These are phyloP conservation scores for Trissoscelio sp. DNA, from an alignment of 2,888 invertebrate genomes.

Conservation along the genomic window DNA sequence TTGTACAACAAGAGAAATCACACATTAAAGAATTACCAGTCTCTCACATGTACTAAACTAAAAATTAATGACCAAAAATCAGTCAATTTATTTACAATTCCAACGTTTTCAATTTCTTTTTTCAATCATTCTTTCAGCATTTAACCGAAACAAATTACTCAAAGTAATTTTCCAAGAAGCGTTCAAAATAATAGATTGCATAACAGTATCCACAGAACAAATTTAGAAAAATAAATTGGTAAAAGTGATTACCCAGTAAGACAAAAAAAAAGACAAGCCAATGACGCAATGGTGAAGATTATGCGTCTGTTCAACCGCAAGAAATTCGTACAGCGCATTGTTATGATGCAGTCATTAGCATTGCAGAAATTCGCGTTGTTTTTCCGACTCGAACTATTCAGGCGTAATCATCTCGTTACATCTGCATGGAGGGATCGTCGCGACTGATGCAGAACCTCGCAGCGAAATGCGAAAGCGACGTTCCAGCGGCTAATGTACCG, in stretches of 20 bases:
- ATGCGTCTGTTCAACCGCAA: constrained; percentile 37
- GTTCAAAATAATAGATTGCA: constrained; percentile 8
- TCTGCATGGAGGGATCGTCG: constrained; percentile 28
- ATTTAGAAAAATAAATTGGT: constrained; percentile 22
- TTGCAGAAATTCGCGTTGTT: constrained; percentile 19
- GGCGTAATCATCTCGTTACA: constrained; percentile 46
- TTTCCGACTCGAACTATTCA: constrained; percentile 40
- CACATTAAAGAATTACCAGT: no score
- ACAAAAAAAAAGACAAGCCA: not conserved
- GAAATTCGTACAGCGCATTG: constrained; percentile 30
- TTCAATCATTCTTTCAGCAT: no score
- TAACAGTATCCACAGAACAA: constrained; percentile 6
- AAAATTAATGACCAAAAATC: no score
- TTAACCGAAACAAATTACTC: constrained; percentile 9
- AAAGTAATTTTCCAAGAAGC: not conserved
- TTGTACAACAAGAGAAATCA: not conserved
- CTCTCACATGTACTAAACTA: no score
- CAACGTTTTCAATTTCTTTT: no score
- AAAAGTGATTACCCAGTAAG: constrained; percentile 17
- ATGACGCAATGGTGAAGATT: constrained; percentile 43
- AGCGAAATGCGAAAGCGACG: constrained; percentile 34
- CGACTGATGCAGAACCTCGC: constrained; percentile 44
- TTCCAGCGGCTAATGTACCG: constrained; percentile 8
- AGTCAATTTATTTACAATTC: no score
- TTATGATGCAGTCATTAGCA: constrained; percentile 41